Percentiles rank a stretch among this genome's conserved stretches.
Evolutionary conservation across 2,113 vertebrate species (phyloP).

Genomic region (Rattus norvegicus): GRCr8 NC_086019.1:132517001-132517500

Average conservation of each 20-base stretch:
- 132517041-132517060: too few relatives aligned
- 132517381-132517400: not conserved
- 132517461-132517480: not conserved
- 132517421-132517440: not conserved
- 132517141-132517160: too few relatives aligned
- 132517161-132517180: too few relatives aligned
- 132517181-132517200: not conserved
- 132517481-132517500: not conserved
- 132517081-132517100: too few relatives aligned
- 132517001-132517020: too few relatives aligned
- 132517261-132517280: not conserved
- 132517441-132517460: not conserved
- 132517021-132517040: too few relatives aligned
- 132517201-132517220: not conserved
- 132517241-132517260: not conserved
- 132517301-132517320: not conserved
- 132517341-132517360: not conserved
- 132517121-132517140: too few relatives aligned
- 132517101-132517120: too few relatives aligned
- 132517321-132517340: not conserved
- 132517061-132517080: too few relatives aligned
- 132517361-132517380: not conserved
- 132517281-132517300: not conserved
- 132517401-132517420: not conserved
- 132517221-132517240: not conserved